A percentile compares a stretch with the other conserved stretches of the same genome.
Evolutionary conservation across 1,140 invertebrate species (phyloP).

Genomic region (Drosophila miranda): DNA sequence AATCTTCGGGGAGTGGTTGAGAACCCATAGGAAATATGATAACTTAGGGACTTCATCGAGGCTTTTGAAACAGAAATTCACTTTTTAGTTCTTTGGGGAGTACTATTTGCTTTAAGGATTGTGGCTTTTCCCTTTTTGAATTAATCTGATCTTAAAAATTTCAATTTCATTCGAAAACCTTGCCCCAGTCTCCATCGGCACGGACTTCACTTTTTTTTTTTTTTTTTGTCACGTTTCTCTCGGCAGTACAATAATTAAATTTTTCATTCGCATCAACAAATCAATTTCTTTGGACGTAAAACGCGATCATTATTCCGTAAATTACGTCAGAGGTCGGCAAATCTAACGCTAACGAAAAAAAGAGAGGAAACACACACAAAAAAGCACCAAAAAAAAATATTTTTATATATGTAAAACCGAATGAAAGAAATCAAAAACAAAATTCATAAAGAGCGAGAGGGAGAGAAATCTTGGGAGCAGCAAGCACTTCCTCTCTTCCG

Average conservation of each 20-base stretch:
- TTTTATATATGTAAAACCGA: too few relatives aligned
- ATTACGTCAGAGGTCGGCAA: constrained; percentile 70
- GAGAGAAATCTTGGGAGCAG: too few relatives aligned
- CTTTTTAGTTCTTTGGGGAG: too few relatives aligned
- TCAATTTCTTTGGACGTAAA: constrained; percentile 47
- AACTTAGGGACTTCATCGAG: not conserved
- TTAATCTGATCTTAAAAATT: constrained; percentile 4
- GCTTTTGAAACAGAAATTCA: too few relatives aligned
- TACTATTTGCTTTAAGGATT: too few relatives aligned
- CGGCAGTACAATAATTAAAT: constrained; percentile 27
- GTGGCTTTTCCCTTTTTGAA: too few relatives aligned
- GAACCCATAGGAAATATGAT: not conserved
- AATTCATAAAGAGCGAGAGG: constrained; percentile 51
- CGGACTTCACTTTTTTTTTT: too few relatives aligned
- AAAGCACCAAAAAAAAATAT: constrained; percentile 32
- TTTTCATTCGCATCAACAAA: constrained; percentile 33
- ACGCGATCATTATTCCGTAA: constrained; percentile 45
- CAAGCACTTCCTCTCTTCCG: too few relatives aligned
- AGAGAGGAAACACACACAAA: constrained; percentile 3
- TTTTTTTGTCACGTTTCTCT: constrained; percentile 42
- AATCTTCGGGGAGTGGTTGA: not conserved
- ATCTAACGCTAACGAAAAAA: constrained; percentile 36
- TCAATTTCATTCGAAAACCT: constrained; percentile 30
- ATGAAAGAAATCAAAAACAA: constrained; percentile 37
- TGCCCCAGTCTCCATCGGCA: constrained; percentile 43